Evolutionary conservation across 1,140 invertebrate species (phyloP).

Genomic region (Conus betulinus): DNA sequence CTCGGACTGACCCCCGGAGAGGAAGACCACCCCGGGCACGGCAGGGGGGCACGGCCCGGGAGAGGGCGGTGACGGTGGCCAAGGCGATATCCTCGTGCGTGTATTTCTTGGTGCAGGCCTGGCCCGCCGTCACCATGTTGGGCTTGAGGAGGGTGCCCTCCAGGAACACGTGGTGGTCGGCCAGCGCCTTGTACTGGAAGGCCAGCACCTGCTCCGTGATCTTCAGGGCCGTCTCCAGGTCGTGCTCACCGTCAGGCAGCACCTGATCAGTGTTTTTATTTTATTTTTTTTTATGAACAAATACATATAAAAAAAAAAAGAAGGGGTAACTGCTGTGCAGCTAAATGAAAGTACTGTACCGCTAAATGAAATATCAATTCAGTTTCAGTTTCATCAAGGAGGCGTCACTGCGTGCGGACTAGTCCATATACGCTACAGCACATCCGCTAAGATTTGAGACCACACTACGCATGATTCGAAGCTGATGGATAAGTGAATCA

Average conservation of each 20-base stretch:
- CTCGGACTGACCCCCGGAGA: constrained; percentile 97
- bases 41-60: constrained; percentile 93
- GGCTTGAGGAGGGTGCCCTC: constrained; percentile 99
- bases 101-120: constrained; percentile 82
- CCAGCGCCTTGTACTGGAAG: constrained; percentile 97
- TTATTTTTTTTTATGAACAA: too few relatives aligned
- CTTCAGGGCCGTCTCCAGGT: constrained; percentile 90
- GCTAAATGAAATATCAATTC: too few relatives aligned
- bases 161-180: constrained; percentile 97
- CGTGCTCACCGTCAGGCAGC: constrained; percentile 92
- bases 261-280: constrained; percentile 81
- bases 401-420: too few relatives aligned
- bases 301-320: too few relatives aligned
- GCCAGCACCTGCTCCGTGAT: constrained; percentile 85
- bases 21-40: constrained; percentile 84
- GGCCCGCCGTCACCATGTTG: constrained; percentile 96
- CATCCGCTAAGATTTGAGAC: too few relatives aligned
- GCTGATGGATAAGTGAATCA: too few relatives aligned
- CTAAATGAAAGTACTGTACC: too few relatives aligned
- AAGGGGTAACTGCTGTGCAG: too few relatives aligned
- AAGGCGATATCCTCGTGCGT: constrained; percentile 84
- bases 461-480: too few relatives aligned
- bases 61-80: constrained; percentile 92
- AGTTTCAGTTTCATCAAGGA: too few relatives aligned
- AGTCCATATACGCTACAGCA: too few relatives aligned